Evolutionary conservation across 2,113 vertebrate species (phyloP), one percentile per base, ranked within the genome.

Genomic region (Pachycephala philippinensis): DNA sequence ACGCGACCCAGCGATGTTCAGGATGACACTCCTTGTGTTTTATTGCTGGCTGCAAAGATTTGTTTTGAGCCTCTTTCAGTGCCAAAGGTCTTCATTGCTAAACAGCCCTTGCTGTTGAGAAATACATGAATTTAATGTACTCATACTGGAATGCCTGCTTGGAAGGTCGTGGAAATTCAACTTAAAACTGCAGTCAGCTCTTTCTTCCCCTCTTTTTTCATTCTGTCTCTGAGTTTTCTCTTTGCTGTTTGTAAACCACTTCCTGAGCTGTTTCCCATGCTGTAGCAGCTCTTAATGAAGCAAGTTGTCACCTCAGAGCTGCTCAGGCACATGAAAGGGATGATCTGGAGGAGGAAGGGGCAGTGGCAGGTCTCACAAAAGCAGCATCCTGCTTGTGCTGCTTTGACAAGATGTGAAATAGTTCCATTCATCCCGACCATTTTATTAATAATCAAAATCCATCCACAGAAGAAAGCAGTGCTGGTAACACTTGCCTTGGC

Each of bases 11-110:
- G 72, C 13, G 83, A 81, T 87, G 83, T 57, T 68, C 61, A 78
- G 81, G 37, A 8, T 27, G 80, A 61, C 87, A 69, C 84, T 93
- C 89, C 90, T 94, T 61, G 40, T 10, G 3, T 78, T 94, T 95
- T 85, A 87, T 39, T 91, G 88, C 91, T 52, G 50, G n/a, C 72
- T 75, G 64, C 64, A 74, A 74, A 90, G 74, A 69, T 85, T 87
- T 89, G 93, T 23, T 90, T 84, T 39, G 80, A 91, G 89, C 74
- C 77, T 93, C 86, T 93, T 78, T 61, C 59, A 61, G 60, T 85
- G 83, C 74, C 71, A 93, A 90, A 91, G 81, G 95, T 92, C 87
- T 83, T 88, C 59, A 79, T 95, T 95, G 94, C 95, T 93, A 94
- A 97, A 96, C 21, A 97, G 81, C 50, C 61, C 60, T 59, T 70